Base-by-base conservation (phyloP, 2,113 vertebrate species). In the Neolamprologus sp. region DNA sequence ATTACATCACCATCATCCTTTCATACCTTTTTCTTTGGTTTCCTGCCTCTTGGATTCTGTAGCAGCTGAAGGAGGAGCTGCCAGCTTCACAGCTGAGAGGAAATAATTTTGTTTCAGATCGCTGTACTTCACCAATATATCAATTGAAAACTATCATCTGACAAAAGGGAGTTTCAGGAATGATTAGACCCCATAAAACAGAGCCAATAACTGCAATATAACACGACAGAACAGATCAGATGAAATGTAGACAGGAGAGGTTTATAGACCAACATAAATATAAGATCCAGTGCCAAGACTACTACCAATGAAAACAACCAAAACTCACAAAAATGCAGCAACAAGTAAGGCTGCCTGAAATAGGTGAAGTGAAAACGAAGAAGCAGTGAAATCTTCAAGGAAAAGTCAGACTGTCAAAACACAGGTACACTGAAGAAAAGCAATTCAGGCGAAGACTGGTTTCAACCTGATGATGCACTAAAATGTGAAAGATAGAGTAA, bases 1-100 rank as follows among this genome's bases (percentile, higher is more conserved):
- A 30, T 23, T 19, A 87, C 19, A 83, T 33, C 35, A 23, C 23
- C 28, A 12, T 54, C 55, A 49, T 84, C 49, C 63, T 13, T 58
- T 45, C 86, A 65, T 92, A 94, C 92, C 93, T 92, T 35, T 88
- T 88, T 83, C 89, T 86, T 65, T 89, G 78, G 45, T 68, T 26
- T 86, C 89, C 49, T 91, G 88, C 65, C 47, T 87, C 79, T 86
- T 89, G 85, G 85, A 54, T 78, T 92, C 89, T 68, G 78, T 37
- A 80, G 80, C 79, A 40, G 54, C 37, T 60, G 81, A 45, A 65
- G 80, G 42, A 78, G 79, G 23, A 83, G 85, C 55, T 65, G 83
- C 33, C 2, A 73, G 65, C 55, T 85, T 94, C 65, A 84, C 35
- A 90, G 80, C 91, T 94, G 45, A 80, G 65, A 81, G 47, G 40